phyloP scores from a whole-genome alignment of 2,797 vertebrate species.

The Caiman crocodilus region DNA sequence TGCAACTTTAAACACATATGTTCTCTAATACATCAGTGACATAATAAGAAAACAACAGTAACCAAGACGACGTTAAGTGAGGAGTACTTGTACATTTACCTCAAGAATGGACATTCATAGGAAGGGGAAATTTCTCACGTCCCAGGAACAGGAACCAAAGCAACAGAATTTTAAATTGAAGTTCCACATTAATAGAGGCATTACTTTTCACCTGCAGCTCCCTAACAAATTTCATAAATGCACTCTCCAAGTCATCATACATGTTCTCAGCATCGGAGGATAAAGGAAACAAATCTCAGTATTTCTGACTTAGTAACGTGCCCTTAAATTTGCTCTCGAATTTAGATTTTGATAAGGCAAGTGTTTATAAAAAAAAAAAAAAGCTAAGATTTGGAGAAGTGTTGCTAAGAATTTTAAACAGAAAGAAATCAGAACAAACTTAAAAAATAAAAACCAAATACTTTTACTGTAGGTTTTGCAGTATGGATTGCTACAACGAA shows the following conservation, averaged over 20 bases:
- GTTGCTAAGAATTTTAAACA: not conserved
- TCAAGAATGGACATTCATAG: not conserved
- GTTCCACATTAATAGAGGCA: not conserved
- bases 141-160: not conserved
- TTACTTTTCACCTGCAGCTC: not conserved
- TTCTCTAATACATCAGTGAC: too few relatives aligned
- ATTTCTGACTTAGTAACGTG: too few relatives aligned
- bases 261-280: not conserved
- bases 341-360: not conserved
- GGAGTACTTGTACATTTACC: not conserved
- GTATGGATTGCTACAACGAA: not conserved
- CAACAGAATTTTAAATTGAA: not conserved
- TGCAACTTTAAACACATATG: too few relatives aligned
- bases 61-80: too few relatives aligned
- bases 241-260: not conserved
- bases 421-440: not conserved
- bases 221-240: not conserved
- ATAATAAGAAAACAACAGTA: too few relatives aligned
- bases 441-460: not conserved
- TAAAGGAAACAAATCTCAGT: not conserved
- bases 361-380: not conserved
- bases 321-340: not conserved
- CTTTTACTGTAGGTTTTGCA: not conserved
- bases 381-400: not conserved
- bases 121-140: not conserved